Evolutionary conservation across 1,140 invertebrate genomes (phyloP).

Genomic region (Potamilus streckersoni): DNA sequence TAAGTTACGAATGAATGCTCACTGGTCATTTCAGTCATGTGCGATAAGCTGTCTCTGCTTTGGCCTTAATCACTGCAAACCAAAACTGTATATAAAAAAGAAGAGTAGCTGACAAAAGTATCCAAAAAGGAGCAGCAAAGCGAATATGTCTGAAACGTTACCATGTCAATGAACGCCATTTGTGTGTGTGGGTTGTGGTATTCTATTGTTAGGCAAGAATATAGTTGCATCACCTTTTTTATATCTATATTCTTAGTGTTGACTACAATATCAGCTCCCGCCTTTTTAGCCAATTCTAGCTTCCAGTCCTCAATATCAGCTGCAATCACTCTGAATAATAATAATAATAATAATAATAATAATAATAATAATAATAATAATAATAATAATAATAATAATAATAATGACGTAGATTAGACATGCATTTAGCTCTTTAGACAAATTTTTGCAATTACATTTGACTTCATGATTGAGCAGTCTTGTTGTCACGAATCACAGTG

Average conservation of each 20-base stretch:
- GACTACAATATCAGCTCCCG: slow-evolving; percentile 56
- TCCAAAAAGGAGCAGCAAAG: too few relatives aligned
- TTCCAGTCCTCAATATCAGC: slow-evolving; percentile 54
- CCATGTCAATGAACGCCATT: too few relatives aligned
- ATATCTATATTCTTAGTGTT: slow-evolving; percentile 50
- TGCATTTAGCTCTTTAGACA: neutral
- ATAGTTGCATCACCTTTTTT: slow-evolving; percentile 41
- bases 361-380: neutral
- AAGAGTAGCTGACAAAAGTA: too few relatives aligned
- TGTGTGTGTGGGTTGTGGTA: too few relatives aligned
- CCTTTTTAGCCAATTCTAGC: slow-evolving; percentile 52
- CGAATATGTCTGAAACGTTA: too few relatives aligned
- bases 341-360: slow-evolving; percentile 2
- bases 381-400: neutral
- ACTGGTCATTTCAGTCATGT: too few relatives aligned
- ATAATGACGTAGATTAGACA: neutral
- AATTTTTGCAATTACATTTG: neutral
- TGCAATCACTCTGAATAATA: slow-evolving; percentile 48
- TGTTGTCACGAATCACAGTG: too few relatives aligned
- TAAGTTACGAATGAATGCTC: too few relatives aligned
- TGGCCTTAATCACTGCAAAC: too few relatives aligned
- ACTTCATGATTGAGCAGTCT: neutral
- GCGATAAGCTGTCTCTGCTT: too few relatives aligned
- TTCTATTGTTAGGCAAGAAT: too few relatives aligned
- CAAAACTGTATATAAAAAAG: too few relatives aligned